Percentiles rank a stretch among this genome's conserved stretches.
phyloP scores from a whole-genome alignment of 2,888 invertebrate species.

The Agapostemon virescens region DNA sequence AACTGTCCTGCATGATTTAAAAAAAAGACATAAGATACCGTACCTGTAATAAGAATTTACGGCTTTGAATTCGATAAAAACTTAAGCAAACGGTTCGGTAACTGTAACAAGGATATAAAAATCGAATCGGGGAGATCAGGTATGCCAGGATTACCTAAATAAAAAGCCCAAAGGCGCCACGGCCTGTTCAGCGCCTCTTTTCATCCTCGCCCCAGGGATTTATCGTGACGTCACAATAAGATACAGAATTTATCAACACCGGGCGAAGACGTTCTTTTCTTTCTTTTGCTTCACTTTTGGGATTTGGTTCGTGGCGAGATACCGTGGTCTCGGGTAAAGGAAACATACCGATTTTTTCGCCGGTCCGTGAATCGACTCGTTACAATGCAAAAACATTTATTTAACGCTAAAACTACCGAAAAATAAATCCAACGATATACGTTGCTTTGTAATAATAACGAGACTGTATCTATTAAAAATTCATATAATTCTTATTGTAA shows the following conservation, averaged over 20 bases:
- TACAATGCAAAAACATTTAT: conserved; percentile 53
- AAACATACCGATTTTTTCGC: conserved; percentile 42
- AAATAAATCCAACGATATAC: no score
- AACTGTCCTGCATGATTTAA: not conserved
- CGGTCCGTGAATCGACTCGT: conserved; percentile 42
- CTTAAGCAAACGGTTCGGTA: not conserved
- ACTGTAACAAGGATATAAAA: conserved; percentile 24
- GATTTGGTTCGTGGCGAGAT: conserved; percentile 6
- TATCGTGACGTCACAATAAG: conserved; percentile 61
- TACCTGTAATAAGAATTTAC: not conserved
- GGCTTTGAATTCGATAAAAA: not conserved
- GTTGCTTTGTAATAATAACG: no score
- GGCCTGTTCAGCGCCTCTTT: conserved; percentile 46
- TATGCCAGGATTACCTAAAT: conserved; percentile 38
- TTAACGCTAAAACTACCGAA: no score
- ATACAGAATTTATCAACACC: conserved; percentile 59
- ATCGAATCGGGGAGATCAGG: conserved; percentile 35
- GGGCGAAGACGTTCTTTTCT: conserved; percentile 1
- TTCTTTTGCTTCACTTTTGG: conserved; percentile 11
- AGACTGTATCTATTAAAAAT: no score
- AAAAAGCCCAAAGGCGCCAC: conserved; percentile 35
- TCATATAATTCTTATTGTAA: no score
- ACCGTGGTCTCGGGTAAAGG: conserved; percentile 24
- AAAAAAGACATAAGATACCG: not conserved
- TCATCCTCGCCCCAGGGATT: conserved; percentile 44